Evolutionary conservation across 2,888 invertebrate species (phyloP).

Genomic region (Macrophya alboannulata): DNA sequence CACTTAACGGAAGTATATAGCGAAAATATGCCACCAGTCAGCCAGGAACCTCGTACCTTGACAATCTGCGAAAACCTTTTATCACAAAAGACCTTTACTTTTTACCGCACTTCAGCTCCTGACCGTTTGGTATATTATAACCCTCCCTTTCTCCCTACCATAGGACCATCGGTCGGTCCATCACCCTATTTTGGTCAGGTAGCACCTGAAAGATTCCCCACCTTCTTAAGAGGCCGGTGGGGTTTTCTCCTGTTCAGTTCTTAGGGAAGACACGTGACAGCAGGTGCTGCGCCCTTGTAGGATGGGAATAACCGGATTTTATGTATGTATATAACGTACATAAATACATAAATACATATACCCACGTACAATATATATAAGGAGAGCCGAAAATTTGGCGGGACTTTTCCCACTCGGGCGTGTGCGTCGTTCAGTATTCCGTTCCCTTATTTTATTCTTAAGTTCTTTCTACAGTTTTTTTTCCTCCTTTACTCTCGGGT

Average conservation of each 20-base stretch:
- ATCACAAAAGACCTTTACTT: background rate
- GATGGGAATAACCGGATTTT: constrained; percentile 24
- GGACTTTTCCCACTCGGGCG: constrained; percentile 14
- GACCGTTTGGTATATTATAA: background rate
- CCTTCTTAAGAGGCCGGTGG: constrained; percentile 6
- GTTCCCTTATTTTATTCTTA: background rate
- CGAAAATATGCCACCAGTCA: no score
- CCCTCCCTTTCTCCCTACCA: background rate
- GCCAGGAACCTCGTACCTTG: no score
- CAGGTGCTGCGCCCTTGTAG: constrained; percentile 57
- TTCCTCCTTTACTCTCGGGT: background rate
- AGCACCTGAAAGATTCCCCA: constrained; percentile 70
- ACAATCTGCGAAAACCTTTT: background rate
- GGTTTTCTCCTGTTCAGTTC: constrained; percentile 55
- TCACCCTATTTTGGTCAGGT: constrained; percentile 72
- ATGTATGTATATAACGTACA: background rate
- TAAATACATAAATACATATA: background rate
- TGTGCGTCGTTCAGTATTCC: background rate
- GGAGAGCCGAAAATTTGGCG: constrained; percentile 38
- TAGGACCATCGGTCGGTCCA: background rate
- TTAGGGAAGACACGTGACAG: constrained; percentile 55
- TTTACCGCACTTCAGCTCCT: background rate
- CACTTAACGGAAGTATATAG: no score
- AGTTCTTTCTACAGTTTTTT: background rate
- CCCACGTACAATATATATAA: background rate